phyloP scores from a whole-genome alignment of 2,888 invertebrate genomes.

The Sycophila texana region DNA sequence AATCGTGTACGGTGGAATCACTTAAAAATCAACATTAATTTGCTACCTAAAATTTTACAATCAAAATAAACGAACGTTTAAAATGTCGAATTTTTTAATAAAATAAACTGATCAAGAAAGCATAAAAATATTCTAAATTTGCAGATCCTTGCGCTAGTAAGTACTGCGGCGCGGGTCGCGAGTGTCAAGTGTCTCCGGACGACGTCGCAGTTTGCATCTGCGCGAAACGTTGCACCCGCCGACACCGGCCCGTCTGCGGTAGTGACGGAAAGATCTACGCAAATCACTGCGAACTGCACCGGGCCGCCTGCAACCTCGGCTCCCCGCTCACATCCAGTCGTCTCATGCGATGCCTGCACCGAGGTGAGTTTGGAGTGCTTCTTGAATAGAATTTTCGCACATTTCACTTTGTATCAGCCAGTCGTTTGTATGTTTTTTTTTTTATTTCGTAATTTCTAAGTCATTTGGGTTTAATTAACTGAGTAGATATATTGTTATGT shows the following conservation, averaged over 20 bases:
- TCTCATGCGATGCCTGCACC: conserved; percentile 69
- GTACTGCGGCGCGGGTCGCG: conserved; percentile 82
- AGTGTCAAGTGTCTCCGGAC: conserved; percentile 78
- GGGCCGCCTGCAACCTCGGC: conserved; percentile 79
- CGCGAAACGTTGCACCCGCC: conserved; percentile 78
- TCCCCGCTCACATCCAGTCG: conserved; percentile 77
- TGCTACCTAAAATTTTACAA: too few relatives aligned
- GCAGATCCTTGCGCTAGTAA: conserved; percentile 80
- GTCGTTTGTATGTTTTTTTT: too few relatives aligned
- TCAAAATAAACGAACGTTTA: too few relatives aligned
- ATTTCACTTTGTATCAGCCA: too few relatives aligned
- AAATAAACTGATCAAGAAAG: too few relatives aligned
- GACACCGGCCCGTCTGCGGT: conserved; percentile 81
- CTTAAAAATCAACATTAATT: too few relatives aligned
- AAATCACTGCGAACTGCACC: conserved; percentile 83
- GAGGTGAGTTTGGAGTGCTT: conserved; percentile 56
- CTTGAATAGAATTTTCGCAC: too few relatives aligned
- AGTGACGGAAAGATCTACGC: conserved; percentile 82
- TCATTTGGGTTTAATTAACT: too few relatives aligned
- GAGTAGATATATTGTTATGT: too few relatives aligned
- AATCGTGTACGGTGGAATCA: too few relatives aligned
- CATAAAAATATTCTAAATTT: background rate
- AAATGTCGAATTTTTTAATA: too few relatives aligned
- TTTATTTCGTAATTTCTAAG: too few relatives aligned
- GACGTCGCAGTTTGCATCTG: conserved; percentile 81